Conservation (phyloP, 2,113 vertebrate genomes). For the Carlito syrichta region DNA sequence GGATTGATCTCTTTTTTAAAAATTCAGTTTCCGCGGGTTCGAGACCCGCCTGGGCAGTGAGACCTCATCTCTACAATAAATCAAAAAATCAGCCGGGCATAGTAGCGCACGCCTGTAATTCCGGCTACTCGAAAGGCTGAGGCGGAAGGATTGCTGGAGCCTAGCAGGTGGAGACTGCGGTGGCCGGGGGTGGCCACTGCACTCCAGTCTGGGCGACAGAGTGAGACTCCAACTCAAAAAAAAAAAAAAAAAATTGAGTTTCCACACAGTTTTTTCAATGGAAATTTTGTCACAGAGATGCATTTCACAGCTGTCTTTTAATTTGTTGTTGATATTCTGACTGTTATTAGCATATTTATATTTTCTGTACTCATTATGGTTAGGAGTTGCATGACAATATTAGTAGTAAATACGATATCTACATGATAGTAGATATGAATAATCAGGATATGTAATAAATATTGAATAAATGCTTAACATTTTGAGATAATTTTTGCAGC, state of each 20-base stretch:
- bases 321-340: background rate
- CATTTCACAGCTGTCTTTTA: background rate
- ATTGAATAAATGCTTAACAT: background rate
- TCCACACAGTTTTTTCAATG: background rate
- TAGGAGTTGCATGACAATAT: background rate
- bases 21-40: background rate
- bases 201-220: too few species aligned
- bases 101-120: too few species aligned
- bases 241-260: background rate
- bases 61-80: too few species aligned
- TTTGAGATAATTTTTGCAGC: constrained; percentile 9
- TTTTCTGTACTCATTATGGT: background rate
- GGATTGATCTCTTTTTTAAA: background rate
- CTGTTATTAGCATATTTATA: background rate
- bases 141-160: too few species aligned
- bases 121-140: too few species aligned
- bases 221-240: too few species aligned
- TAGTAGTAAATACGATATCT: constrained; percentile 19
- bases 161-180: too few species aligned
- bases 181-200: too few species aligned
- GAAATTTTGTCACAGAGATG: background rate
- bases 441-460: background rate
- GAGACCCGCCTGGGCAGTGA: too few species aligned
- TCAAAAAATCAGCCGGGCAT: too few species aligned
- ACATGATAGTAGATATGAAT: background rate